Evolutionary conservation across 2,888 invertebrate genomes (phyloP), one percentile per base, ranked within the genome.

Genomic region (Griposia aprilina): DNA sequence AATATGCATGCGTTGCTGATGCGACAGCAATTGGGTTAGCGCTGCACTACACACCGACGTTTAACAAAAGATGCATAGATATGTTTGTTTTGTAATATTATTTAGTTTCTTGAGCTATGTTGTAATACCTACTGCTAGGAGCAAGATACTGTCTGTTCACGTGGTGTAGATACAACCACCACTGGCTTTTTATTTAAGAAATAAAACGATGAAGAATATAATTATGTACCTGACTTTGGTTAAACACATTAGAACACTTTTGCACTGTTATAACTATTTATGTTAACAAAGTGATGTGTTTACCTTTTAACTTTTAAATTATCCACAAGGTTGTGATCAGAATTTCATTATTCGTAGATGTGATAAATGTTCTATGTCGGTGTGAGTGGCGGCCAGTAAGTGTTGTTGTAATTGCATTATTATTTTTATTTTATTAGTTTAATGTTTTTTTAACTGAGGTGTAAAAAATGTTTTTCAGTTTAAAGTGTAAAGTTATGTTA

Each of bases 1-100:
- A 10, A 48, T 36, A 62, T 57, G 80, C 81, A 26, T 59, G 73
- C 17, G 60, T 41, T 48, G 59, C 78, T 23, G 52, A 69, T 45
- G 66, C 57, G 66, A 6, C 60, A 10, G 30, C 63, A 67, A 80
- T 74, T 71, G 57, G 66, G 80, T 82, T 80, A 82, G 85, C 20
- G 62, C 2, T 23, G 13, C 55, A 23, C 68, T 30, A 30, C 68
- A 52, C 50, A 68, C 50, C 8, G 30, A 68, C 8, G 23, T 11
- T 36, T 69, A 55, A 36, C 30, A 50, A 68, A 55, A 0, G n/a
- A 57, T 69, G 0, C 36, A 0, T 20, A 36, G 11, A 41, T 23
- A 36, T 36, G 13, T 63, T 63, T 36, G 30, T 36, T 36, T 36
- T 36, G 30, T 63, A 23, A 13, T 36, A 63, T 36, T 23, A 36